Percentiles rank a stretch among this genome's conserved stretches.
Conservation (phyloP, 2,888 invertebrate species). For the Lamellibrachia columna region DNA sequence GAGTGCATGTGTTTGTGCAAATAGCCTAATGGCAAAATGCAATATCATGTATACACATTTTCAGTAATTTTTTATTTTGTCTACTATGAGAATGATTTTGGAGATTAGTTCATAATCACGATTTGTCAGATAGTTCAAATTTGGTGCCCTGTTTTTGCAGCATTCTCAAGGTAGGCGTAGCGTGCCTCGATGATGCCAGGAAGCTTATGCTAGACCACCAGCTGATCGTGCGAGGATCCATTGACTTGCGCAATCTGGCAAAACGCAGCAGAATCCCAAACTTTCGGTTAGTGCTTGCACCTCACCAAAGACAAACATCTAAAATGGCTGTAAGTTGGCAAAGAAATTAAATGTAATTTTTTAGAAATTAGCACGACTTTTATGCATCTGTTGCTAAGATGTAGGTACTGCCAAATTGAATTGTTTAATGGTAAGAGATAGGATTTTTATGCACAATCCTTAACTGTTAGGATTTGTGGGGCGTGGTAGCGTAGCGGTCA, state of each 20-base stretch:
- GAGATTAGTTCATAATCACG: too few species aligned
- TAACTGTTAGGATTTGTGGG: too few species aligned
- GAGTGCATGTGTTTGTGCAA: neutral
- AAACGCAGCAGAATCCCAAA: constrained; percentile 37
- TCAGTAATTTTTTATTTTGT: neutral
- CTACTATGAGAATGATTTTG: constrained; percentile 20
- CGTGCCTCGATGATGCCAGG: constrained; percentile 76
- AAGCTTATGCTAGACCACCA: constrained; percentile 76
- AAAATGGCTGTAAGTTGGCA: too few species aligned
- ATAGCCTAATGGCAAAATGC: neutral
- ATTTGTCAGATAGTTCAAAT: neutral
- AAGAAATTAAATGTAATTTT: too few species aligned
- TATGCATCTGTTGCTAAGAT: too few species aligned
- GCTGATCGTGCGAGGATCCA: constrained; percentile 70
- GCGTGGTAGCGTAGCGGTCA: too few species aligned
- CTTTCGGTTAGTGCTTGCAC: neutral
- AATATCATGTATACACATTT: neutral
- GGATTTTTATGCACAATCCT: neutral
- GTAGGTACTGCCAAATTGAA: too few species aligned
- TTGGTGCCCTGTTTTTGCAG: constrained; percentile 49
- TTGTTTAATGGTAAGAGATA: too few species aligned
- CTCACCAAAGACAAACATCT: neutral
- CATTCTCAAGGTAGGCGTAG: constrained; percentile 82
- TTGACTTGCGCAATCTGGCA: constrained; percentile 78
- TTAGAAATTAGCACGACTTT: too few species aligned